phyloP scores from a whole-genome alignment of 2,797 vertebrate genomes.

The Melanotaenia pygmaea region DNA sequence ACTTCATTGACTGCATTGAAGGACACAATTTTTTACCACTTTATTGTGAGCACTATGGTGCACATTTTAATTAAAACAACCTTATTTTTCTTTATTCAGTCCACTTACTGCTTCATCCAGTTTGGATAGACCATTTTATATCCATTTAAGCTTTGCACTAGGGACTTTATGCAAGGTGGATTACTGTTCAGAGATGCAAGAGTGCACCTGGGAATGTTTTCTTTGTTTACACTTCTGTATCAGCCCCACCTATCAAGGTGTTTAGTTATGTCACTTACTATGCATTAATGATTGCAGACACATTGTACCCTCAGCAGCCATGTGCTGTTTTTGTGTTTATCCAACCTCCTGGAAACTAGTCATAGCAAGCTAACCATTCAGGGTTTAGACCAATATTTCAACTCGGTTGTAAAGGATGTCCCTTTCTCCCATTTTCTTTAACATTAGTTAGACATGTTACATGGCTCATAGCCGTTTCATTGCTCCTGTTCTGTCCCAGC shows the following conservation, averaged over 20 bases:
- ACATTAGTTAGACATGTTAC: constrained; percentile 51
- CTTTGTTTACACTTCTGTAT: constrained; percentile 21
- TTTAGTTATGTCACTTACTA: constrained; percentile 28
- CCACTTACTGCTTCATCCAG: neutral
- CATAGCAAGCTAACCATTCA: constrained; percentile 6
- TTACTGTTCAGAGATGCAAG: constrained; percentile 15
- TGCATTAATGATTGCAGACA: constrained; percentile 27
- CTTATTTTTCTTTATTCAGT: neutral
- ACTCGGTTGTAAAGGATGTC: constrained; percentile 20
- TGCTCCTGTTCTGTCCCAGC: constrained; percentile 61
- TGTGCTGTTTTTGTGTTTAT: constrained; percentile 41
- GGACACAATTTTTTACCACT: neutral
- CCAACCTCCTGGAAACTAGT: constrained; percentile 18
- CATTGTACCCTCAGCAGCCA: constrained; percentile 11
- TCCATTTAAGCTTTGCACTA: constrained; percentile 10
- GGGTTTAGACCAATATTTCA: constrained; percentile 16
- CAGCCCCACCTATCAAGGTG: constrained; percentile 20
- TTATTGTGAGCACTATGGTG: neutral
- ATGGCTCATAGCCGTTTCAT: constrained; percentile 50
- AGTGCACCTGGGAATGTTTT: constrained; percentile 24
- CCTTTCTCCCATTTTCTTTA: constrained; percentile 10
- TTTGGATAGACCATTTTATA: constrained; percentile 6
- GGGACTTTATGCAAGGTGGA: constrained; percentile 5
- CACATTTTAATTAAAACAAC: constrained; percentile 2
- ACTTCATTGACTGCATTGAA: neutral